Percentiles rank a stretch among this genome's conserved stretches.
Evolutionary conservation across 1,140 invertebrate species (phyloP).

Genomic region (Sminthurides bifidus): DNA sequence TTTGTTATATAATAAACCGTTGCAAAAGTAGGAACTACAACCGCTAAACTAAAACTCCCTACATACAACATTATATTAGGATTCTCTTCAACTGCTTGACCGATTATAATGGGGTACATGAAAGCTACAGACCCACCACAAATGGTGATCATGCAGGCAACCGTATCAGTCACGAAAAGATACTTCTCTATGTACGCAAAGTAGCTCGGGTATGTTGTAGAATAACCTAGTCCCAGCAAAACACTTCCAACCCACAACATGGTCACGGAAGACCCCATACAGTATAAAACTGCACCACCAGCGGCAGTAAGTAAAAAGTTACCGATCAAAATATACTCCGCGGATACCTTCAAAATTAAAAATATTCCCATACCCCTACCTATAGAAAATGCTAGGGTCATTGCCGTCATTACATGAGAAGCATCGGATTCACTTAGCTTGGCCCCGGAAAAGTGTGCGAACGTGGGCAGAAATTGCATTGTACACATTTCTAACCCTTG

Average conservation of each 20-base stretch:
- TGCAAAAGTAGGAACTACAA: not conserved
- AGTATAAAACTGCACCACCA: not conserved
- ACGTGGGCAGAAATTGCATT: conserved; percentile 14
- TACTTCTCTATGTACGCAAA: conserved; percentile 15
- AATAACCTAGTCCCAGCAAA: conserved; percentile 6
- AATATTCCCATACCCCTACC: conserved; percentile 9
- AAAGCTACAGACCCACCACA: conserved; percentile 3
- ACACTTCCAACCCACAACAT: conserved; percentile 4
- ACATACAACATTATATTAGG: conserved; percentile 3
- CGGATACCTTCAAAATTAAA: conserved; percentile 1
- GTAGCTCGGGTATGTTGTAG: conserved; percentile 10
- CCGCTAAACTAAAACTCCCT: not conserved
- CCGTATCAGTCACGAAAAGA: conserved; percentile 1
- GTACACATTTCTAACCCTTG: conserved; percentile 10
- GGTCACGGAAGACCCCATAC: not conserved
- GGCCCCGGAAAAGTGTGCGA: conserved; percentile 5
- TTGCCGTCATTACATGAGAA: not conserved
- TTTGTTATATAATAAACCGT: too few relatives aligned
- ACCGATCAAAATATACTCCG: conserved; percentile 3
- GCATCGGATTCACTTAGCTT: not conserved
- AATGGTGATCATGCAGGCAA: conserved; percentile 3
- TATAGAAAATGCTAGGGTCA: conserved; percentile 1
- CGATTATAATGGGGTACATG: conserved; percentile 15
- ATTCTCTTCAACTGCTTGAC: conserved; percentile 6
- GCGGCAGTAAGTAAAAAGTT: conserved; percentile 8